Percentiles rank a stretch among this genome's conserved stretches.
phyloP scores from a whole-genome alignment of 2,113 vertebrate species.

The Mixornis gularis region DNA sequence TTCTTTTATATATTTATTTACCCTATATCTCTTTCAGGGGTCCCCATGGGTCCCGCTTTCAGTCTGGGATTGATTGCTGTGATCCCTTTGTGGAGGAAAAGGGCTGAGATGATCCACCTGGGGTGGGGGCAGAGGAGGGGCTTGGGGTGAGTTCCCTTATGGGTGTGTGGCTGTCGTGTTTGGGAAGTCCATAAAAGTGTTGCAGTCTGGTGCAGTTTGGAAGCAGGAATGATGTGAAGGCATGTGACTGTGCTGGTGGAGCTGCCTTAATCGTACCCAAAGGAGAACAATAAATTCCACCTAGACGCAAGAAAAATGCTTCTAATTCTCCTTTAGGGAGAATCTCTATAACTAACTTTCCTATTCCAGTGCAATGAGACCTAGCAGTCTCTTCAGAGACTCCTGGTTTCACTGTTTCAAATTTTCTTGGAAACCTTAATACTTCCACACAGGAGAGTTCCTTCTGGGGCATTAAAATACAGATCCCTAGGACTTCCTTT shows the following conservation, averaged over 20 bases:
- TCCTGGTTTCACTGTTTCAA: background rate
- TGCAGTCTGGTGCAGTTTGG: background rate
- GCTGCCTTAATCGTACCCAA: background rate
- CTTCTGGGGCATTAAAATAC: conserved; percentile 24
- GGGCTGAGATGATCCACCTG: background rate
- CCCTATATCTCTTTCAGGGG: background rate
- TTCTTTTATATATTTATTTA: background rate
- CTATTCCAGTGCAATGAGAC: conserved; percentile 4
- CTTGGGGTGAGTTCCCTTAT: accelerated
- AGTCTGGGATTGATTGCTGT: background rate
- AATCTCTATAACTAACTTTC: conserved; percentile 37
- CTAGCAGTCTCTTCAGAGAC: background rate
- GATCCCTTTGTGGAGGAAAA: background rate
- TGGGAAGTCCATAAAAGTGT: background rate
- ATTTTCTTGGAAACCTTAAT: conserved; percentile 23
- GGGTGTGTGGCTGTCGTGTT: background rate
- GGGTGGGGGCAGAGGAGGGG: background rate
- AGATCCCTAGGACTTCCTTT: conserved; percentile 1
- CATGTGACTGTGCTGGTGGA: background rate
- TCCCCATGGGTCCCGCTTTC: accelerated
- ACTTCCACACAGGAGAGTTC: background rate
- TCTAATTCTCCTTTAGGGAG: conserved; percentile 41
- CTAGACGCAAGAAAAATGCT: conserved; percentile 12
- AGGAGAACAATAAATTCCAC: conserved; percentile 20
- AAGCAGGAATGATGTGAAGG: background rate